Evolutionary conservation across 2,888 invertebrate genomes (phyloP).

Genomic region (Nephrotoma flavescens): DNA sequence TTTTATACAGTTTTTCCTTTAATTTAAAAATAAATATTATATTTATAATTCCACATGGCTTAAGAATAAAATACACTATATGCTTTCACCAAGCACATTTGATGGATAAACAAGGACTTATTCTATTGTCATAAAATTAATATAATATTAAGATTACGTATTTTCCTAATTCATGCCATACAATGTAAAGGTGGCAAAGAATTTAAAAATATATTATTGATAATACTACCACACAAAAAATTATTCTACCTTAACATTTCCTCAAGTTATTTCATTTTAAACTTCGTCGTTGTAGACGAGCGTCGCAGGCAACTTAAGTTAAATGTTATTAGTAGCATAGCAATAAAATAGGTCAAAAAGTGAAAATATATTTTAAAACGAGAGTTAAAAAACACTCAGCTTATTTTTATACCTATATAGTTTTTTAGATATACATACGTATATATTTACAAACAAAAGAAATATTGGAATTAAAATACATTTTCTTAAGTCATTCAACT

Average conservation of each 20-base stretch:
- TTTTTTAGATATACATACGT: neutral
- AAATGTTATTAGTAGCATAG: neutral
- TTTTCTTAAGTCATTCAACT: neutral
- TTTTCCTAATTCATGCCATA: too few relatives aligned
- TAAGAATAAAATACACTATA: too few relatives aligned
- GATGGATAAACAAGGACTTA: neutral
- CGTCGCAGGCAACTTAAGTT: neutral
- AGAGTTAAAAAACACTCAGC: neutral
- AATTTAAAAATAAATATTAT: neutral
- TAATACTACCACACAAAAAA: neutral
- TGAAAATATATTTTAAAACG: neutral
- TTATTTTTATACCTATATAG: neutral
- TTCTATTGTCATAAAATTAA: neutral
- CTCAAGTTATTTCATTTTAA: neutral
- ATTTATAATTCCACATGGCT: too few relatives aligned
- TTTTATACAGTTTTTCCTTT: neutral
- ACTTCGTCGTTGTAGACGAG: neutral
- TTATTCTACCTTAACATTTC: neutral
- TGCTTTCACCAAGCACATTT: neutral
- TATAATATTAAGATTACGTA: neutral
- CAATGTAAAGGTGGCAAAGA: too few relatives aligned
- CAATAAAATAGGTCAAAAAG: neutral
- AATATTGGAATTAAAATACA: neutral
- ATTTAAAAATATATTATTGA: neutral
- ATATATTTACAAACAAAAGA: neutral